These are phyloP conservation scores for Megaptera novaeangliae DNA, from an alignment of 2,113 vertebrate species.

Conservation along the genomic window DNA sequence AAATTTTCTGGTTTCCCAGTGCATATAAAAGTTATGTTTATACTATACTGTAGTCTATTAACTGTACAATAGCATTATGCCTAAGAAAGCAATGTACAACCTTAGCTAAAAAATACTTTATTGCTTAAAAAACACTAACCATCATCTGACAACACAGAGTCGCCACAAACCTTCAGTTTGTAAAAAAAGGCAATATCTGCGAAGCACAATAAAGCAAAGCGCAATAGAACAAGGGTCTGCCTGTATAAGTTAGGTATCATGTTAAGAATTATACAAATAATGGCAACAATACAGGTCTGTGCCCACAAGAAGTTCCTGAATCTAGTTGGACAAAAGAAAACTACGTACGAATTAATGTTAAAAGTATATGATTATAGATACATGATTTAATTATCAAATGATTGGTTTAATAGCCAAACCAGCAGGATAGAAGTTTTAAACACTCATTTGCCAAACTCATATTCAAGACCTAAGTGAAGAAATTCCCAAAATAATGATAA, in stretches of 20 bases:
- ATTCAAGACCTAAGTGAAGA: not conserved
- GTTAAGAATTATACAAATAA: not conserved
- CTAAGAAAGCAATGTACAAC: not conserved
- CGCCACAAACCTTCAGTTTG: not conserved
- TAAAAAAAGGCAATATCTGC: not conserved
- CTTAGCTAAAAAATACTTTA: not conserved
- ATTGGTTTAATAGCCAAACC: not conserved
- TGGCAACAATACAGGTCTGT: not conserved
- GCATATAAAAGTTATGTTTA: not conserved
- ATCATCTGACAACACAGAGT: not conserved
- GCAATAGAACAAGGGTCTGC: not conserved
- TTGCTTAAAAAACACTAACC: not conserved
- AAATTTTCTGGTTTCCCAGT: not conserved
- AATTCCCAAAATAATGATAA: not conserved
- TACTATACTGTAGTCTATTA: not conserved
- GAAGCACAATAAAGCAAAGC: not conserved
- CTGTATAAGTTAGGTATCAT: not conserved
- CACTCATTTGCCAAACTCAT: not conserved
- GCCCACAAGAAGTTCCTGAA: not conserved
- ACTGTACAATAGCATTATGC: not conserved
- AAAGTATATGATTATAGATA: not conserved
- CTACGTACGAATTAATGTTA: not conserved
- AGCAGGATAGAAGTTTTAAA: not conserved
- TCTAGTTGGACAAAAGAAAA: not conserved
- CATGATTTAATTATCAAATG: not conserved